Base-by-base conservation (phyloP, 53 echinoderm and acorn worm genomes). In the Actinopyga echinites region DNA sequence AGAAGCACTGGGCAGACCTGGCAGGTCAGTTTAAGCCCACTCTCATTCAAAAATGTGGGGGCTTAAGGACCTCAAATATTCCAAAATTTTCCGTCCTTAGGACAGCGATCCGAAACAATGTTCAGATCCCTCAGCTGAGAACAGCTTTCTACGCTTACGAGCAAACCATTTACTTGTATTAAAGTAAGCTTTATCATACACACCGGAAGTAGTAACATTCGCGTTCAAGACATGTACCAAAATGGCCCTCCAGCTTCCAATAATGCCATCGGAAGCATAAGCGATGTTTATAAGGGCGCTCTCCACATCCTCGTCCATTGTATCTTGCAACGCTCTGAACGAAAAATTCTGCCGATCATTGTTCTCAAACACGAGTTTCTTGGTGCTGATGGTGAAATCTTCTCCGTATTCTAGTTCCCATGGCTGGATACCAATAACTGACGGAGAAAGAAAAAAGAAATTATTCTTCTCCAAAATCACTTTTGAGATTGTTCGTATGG, bases 311-410 rank as follows among this genome's bases (percentile, higher is more conserved):
- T 80, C 81, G 36, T 60, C 81, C 22, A 59, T 45, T 3, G 26
- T 44, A 80, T 80, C 81, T n/a, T 59, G 60, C 36, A 60, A 38
- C 15, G 81, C 81, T 59, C 63, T 36, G 63, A 80, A 80, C 9
- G 81, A 60, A 37, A 80, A 61, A 26, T 61, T 80, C 38, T 80
- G 36, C 10, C 63, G 23, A 21, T 80, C 63, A 30, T 61, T 80
- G 4, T 62, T 38, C 21, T 80, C 36, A 42, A 80, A 80, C 22
- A 62, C 40, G 2, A 80, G 81, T 40, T 80, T 80, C 25, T 80
- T 80, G 11, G 21, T 25, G 26, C 63, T 62, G 42, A 80, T 62
- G 8, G 81, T 80, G 58, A 61, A 80, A 61, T 80, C 81, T 19
- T 40, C 24, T 5, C 81, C 81, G 63, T 80, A 80, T 2, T 57